phyloP scores from a whole-genome alignment of 2,888 invertebrate species.

The Leptopterna dolabrata region DNA sequence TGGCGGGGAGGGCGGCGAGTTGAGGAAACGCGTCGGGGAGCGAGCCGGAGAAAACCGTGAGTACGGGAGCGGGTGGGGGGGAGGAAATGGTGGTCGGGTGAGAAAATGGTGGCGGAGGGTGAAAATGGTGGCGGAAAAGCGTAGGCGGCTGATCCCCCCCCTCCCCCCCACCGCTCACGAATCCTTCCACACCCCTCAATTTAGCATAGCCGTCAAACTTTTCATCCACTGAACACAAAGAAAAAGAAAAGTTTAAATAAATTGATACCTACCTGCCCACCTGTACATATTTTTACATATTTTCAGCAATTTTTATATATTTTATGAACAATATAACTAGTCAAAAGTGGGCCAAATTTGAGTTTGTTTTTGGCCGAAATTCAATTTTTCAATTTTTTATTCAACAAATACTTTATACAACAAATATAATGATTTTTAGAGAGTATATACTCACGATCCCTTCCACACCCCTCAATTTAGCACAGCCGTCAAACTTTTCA shows the following conservation, averaged over 20 bases:
- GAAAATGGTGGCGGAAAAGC: neutral
- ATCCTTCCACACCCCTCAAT: conserved; percentile 30
- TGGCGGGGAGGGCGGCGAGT: neutral
- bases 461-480: too few species aligned
- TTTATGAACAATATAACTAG: too few species aligned
- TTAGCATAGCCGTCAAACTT: conserved; percentile 43
- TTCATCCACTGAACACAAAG: neutral
- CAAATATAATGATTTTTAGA: too few species aligned
- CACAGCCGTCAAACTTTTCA: too few species aligned
- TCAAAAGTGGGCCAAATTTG: too few species aligned
- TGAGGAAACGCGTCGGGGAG: conserved; percentile 12
- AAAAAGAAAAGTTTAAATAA: neutral
- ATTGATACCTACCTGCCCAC: too few species aligned
- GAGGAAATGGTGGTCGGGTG: conserved; percentile 15
- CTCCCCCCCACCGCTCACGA: neutral
- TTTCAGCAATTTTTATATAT: too few species aligned
- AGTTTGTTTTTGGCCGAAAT: too few species aligned
- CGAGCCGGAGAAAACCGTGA: neutral
- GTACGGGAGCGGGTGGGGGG: neutral
- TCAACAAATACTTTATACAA: too few species aligned
- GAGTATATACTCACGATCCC: too few species aligned
- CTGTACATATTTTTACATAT: too few species aligned
- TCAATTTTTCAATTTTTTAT: too few species aligned
- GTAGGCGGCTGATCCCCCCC: conserved; percentile 25
- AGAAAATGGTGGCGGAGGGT: neutral